Conservation (phyloP, 2,888 invertebrate genomes). For the Galerucella calmariensis region DNA sequence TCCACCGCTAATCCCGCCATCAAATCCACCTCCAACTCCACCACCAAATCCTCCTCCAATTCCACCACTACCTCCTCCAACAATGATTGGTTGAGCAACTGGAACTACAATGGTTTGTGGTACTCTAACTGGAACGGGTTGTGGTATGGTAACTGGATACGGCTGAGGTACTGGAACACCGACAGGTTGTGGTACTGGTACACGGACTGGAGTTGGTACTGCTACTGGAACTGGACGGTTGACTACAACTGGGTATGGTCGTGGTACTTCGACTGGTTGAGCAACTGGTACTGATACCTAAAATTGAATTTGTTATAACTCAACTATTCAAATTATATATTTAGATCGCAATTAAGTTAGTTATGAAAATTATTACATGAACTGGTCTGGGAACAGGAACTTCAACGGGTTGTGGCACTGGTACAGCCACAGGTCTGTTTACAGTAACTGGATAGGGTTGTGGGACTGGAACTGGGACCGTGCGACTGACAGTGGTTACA, state of each 20-base stretch:
- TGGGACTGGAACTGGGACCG: slow-evolving; percentile 61
- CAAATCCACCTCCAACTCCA: slow-evolving; percentile 44
- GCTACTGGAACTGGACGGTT: slow-evolving; percentile 56
- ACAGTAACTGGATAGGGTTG: slow-evolving; percentile 62
- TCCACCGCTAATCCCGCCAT: slow-evolving; percentile 35
- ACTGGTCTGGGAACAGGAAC: slow-evolving; percentile 67
- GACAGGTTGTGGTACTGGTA: slow-evolving; percentile 63
- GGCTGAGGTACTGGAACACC: slow-evolving; percentile 68
- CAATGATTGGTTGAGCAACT: slow-evolving; percentile 51
- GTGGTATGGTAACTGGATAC: slow-evolving; percentile 68
- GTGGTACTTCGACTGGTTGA: slow-evolving; percentile 49
- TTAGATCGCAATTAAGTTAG: neutral
- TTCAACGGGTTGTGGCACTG: slow-evolving; percentile 68
- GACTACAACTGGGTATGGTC: slow-evolving; percentile 53
- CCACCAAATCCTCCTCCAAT: slow-evolving; percentile 42
- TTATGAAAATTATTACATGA: slow-evolving; percentile 42
- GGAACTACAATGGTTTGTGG: slow-evolving; percentile 55
- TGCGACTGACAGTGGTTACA: slow-evolving; percentile 59
- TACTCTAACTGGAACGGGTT: slow-evolving; percentile 65
- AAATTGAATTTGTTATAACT: slow-evolving; percentile 9
- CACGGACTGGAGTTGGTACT: slow-evolving; percentile 66
- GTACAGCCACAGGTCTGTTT: slow-evolving; percentile 67
- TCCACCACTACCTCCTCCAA: slow-evolving; percentile 51
- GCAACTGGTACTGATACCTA: slow-evolving; percentile 54
- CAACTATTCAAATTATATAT: neutral